A percentile compares a stretch with the other conserved stretches of the same genome.
Conservation (phyloP, 1,140 invertebrate genomes). For the Cryptotermes secundus region DNA sequence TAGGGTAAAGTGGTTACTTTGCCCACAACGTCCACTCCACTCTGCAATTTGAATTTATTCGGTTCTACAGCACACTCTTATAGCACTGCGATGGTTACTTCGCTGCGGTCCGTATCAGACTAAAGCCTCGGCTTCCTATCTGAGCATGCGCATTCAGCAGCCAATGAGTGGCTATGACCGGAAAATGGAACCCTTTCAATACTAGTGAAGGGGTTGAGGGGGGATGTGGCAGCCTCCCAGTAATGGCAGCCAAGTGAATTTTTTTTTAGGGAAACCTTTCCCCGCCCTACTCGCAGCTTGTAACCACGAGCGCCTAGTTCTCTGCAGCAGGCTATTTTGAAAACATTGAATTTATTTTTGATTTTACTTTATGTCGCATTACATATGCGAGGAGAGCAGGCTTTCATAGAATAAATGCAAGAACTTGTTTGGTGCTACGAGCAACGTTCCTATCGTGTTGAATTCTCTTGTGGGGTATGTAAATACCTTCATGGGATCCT, state of each 20-base stretch:
- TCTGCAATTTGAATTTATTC: not conserved
- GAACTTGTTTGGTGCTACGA: too few relatives aligned
- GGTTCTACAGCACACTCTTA: not conserved
- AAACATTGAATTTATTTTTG: slow-evolving; percentile 11
- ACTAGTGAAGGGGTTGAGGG: slow-evolving; percentile 39
- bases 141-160: slow-evolving; percentile 25
- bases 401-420: not conserved
- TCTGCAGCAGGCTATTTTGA: slow-evolving; percentile 10
- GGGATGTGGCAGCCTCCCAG: slow-evolving; percentile 48
- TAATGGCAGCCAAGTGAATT: slow-evolving; percentile 33
- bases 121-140: not conserved
- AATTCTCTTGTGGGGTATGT: too few relatives aligned
- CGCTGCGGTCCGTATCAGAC: slow-evolving; percentile 20
- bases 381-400: not conserved
- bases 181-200: slow-evolving; percentile 33
- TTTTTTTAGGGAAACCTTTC: slow-evolving; percentile 2
- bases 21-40: not conserved
- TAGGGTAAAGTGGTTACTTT: too few relatives aligned
- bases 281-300: not conserved
- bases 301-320: not conserved
- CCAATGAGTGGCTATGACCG: slow-evolving; percentile 24
- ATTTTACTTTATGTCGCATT: not conserved
- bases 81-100: not conserved
- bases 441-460: too few relatives aligned
- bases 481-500: too few relatives aligned